Evolutionary conservation across 2,797 vertebrate species (phyloP), one percentile per base, ranked within the genome.

Genomic region (Coreius guichenoti): DNA sequence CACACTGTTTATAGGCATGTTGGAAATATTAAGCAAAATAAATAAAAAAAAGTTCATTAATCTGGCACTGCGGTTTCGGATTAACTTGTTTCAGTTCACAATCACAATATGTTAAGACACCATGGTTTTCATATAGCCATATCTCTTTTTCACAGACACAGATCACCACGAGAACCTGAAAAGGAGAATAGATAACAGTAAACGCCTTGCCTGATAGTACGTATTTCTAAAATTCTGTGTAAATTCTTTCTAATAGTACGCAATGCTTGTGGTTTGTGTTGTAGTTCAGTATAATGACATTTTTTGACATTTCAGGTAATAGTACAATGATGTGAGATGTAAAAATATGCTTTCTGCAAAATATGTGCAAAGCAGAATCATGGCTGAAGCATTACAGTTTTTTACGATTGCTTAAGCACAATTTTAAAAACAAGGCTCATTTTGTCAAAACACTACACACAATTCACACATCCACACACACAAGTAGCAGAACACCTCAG

Each of bases 81-180:
- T n/a, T 12, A 9, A 12, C 23, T 21, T 8, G 54, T 49, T 73
- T 74, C n/a, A 69, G 76, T 76, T 73, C 23, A 86, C 63, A n/a
- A 58, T 58, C 21, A 43, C 51, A 36, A 73, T 49, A 81, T 78
- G 81, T 85, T 29, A 72, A 82, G 54, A 76, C 58, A 65, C 21
- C 19, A 68, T 77, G 39, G 21, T 67, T 73, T 31, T 80, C 79
- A 19, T 19, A 80, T 49, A 67, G 80, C 36, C 43, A 43, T 21
- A 4, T 23, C 21, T 12, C 45, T 56, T 23, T 58, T 58, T n/a
- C 56, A 58, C 9, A 58, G 68, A 49, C 61, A 36, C 14, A 51
- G 29, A 31, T 31, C 29, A 70, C n/a, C 23, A 4, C 63, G 47
- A 54, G 7, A 75, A 56, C 31, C 29, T 36, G 8, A 16, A 19